Conservation (phyloP, 2,797 vertebrate species). For the Halcyon leucocephala region DNA sequence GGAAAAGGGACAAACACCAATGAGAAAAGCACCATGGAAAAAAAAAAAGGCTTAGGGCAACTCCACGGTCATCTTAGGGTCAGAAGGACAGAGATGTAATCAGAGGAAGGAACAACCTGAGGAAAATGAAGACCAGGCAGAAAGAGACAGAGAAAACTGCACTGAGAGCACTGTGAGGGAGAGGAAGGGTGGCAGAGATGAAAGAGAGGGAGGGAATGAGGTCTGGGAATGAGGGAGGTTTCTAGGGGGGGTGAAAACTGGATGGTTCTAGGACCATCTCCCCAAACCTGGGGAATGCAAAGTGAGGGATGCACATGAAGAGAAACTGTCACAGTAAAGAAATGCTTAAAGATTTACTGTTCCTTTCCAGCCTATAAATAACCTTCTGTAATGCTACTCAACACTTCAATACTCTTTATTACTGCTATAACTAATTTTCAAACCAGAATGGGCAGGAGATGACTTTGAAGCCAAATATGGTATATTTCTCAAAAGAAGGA, state of each 20-base stretch:
- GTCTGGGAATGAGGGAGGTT: neutral
- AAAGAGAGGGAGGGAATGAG: neutral
- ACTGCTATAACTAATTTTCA: slow-evolving; percentile 2
- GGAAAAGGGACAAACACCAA: neutral
- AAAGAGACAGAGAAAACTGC: neutral
- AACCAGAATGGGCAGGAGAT: neutral
- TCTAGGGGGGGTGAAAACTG: neutral
- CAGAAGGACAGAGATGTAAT: neutral
- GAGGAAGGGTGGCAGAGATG: neutral
- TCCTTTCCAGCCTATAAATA: neutral
- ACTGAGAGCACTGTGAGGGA: neutral
- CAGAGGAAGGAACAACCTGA: neutral
- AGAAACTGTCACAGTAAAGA: neutral
- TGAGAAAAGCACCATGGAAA: neutral
- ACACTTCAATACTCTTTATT: neutral
- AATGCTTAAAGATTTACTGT: neutral
- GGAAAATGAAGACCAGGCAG: neutral
- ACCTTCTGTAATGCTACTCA: neutral
- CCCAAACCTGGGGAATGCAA: neutral
- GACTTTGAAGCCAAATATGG: neutral
- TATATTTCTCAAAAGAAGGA: neutral
- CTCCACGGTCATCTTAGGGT: neutral
- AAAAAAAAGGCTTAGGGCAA: neutral
- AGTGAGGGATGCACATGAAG: neutral
- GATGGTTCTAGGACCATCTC: neutral